Conservation (phyloP, 2,113 vertebrate genomes). For the Cyprinus carpio region DNA sequence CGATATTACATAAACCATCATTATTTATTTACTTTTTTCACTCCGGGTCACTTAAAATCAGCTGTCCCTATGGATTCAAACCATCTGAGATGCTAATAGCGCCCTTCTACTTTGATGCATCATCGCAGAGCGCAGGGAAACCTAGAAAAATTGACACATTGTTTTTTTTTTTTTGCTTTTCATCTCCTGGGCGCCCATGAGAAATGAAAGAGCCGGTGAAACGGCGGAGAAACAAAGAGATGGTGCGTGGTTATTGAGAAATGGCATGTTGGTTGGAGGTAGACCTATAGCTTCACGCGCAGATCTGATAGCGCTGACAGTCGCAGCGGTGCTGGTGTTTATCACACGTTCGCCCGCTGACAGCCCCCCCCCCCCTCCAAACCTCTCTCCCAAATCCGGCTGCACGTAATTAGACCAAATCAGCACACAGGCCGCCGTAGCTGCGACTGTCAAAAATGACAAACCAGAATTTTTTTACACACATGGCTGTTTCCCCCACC, state of each 20-base stretch:
- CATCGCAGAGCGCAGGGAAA: constrained; percentile 19
- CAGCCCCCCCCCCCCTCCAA: constrained; percentile 62
- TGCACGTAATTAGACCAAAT: constrained; percentile 83
- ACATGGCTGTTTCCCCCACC: constrained; percentile 66
- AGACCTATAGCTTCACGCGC: constrained; percentile 63
- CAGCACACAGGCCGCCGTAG: constrained; percentile 76
- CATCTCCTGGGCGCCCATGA: constrained; percentile 56
- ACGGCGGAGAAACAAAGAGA: constrained; percentile 70
- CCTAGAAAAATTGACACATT: constrained; percentile 52
- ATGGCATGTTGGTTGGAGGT: constrained; percentile 65
- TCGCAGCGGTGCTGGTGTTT: constrained; percentile 77
- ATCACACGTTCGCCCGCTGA: constrained; percentile 78
- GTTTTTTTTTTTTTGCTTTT: constrained; percentile 37
- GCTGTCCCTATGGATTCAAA: not conserved
- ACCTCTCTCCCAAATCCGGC: constrained; percentile 66
- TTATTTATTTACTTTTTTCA: constrained; percentile 18
- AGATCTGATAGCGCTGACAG: constrained; percentile 77
- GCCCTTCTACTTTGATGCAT: constrained; percentile 51
- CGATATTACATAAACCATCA: constrained; percentile 6
- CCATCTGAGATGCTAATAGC: constrained; percentile 49
- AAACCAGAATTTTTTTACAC: constrained; percentile 77
- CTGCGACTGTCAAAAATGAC: constrained; percentile 81
- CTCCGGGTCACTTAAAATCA: constrained; percentile 37
- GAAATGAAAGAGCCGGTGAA: constrained; percentile 54
- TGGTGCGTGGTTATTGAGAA: constrained; percentile 69